phyloP scores from a whole-genome alignment of 2,888 invertebrate species.

The Campoplex capitator region DNA sequence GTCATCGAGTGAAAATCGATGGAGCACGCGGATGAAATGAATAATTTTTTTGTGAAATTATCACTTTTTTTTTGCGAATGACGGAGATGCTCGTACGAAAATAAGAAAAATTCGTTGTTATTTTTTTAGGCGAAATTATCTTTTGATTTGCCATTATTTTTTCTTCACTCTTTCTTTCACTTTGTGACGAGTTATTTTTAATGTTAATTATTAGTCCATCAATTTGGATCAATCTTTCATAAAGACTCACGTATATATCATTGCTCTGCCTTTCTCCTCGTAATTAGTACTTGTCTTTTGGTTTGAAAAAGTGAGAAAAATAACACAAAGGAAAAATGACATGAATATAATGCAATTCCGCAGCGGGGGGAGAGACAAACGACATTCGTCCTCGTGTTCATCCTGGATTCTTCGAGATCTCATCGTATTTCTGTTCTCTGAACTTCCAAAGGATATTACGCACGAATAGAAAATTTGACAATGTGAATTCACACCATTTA shows the following conservation, averaged over 20 bases:
- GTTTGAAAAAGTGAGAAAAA: constrained; percentile 4
- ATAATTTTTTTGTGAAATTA: neutral
- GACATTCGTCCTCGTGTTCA: constrained; percentile 36
- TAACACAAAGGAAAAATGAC: constrained; percentile 28
- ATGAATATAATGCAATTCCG: constrained; percentile 56
- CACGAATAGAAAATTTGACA: constrained; percentile 51
- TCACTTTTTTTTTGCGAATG: no score
- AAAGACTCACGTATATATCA: constrained; percentile 9
- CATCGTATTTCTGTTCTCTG: constrained; percentile 11
- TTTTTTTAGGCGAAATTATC: neutral
- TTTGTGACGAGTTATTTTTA: neutral
- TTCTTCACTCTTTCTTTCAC: neutral
- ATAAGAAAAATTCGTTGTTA: neutral
- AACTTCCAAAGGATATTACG: constrained; percentile 59
- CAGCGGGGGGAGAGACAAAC: constrained; percentile 3
- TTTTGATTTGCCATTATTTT: neutral
- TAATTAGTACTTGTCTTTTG: constrained; percentile 37
- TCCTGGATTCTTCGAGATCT: constrained; percentile 22
- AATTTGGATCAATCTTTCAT: constrained; percentile 12
- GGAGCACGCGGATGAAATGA: constrained; percentile 13
- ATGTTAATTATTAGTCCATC: constrained; percentile 7
- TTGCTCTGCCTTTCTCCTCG: constrained; percentile 39
- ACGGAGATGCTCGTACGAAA: neutral
- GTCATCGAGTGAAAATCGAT: neutral
- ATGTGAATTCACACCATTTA: constrained; percentile 54